Conservation (phyloP, 2,113 vertebrate species). For the Eolophus roseicapilla region DNA sequence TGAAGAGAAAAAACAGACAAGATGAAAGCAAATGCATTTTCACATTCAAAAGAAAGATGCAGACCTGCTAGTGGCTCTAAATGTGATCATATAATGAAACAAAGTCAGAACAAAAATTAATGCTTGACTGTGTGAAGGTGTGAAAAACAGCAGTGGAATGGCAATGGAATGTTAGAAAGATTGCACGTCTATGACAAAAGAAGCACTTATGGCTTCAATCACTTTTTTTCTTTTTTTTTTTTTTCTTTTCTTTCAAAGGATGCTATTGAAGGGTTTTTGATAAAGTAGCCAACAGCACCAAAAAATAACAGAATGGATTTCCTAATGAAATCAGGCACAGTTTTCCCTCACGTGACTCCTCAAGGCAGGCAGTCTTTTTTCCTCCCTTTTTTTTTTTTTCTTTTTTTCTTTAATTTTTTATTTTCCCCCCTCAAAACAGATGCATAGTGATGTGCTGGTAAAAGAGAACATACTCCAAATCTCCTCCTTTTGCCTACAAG, state of each 20-base stretch:
- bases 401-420: background rate
- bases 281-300: conserved; percentile 98
- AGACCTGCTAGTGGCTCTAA: conserved; percentile 94
- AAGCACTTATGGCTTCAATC: conserved; percentile 84
- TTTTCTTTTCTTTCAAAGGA: conserved; percentile 75
- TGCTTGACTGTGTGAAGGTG: conserved; percentile 80
- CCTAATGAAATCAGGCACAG: conserved; percentile 96
- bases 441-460: conserved; percentile 87
- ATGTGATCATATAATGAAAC: conserved; percentile 78
- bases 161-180: conserved; percentile 97
- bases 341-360: conserved; percentile 82
- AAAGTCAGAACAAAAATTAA: conserved; percentile 72
- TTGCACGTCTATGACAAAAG: conserved; percentile 94
- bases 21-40: conserved; percentile 82
- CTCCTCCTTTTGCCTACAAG: conserved; percentile 71
- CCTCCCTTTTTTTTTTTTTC: background rate
- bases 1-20: conserved; percentile 82
- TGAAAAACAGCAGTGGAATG: conserved; percentile 78
- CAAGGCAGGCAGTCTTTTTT: conserved; percentile 80
- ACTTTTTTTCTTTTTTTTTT: conserved; percentile 20
- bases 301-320: conserved; percentile 90
- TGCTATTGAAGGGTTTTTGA: conserved; percentile 87
- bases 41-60: conserved; percentile 90
- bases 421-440: conserved; percentile 70
- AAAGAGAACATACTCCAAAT: conserved; percentile 75